Conservation (phyloP, 2,888 invertebrate species). For the Acrobasis repandana region DNA sequence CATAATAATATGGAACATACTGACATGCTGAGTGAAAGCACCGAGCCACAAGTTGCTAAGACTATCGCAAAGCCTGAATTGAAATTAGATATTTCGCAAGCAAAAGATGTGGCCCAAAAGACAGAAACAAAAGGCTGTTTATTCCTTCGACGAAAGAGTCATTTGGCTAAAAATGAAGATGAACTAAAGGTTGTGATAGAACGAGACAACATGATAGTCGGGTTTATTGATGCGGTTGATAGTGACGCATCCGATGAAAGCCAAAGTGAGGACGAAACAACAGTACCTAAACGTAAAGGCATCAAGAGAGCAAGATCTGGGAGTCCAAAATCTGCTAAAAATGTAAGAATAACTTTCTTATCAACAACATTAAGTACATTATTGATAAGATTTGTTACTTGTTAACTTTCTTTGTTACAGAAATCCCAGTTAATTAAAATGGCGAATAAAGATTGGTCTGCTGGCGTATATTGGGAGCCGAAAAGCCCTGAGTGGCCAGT, state of each 20-base stretch:
- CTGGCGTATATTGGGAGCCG: constrained; percentile 72
- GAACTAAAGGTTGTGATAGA: constrained; percentile 73
- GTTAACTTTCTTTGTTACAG: constrained; percentile 40
- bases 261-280: constrained; percentile 56
- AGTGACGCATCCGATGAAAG: constrained; percentile 70
- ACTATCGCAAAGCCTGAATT: constrained; percentile 30
- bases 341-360: constrained; percentile 44
- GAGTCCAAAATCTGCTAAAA: constrained; percentile 57
- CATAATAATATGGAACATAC: constrained; percentile 53
- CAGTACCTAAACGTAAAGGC: constrained; percentile 45
- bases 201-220: constrained; percentile 76
- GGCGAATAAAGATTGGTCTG: constrained; percentile 71
- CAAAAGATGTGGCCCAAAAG: constrained; percentile 20
- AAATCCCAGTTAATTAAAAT: constrained; percentile 64
- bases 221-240: constrained; percentile 68
- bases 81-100: constrained; percentile 24
- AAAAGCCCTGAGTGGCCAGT: constrained; percentile 69
- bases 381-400: neutral
- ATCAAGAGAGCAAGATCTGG: constrained; percentile 59
- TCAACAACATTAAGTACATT: neutral
- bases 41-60: constrained; percentile 32
- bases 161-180: constrained; percentile 56
- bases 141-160: constrained; percentile 56
- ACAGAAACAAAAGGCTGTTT: constrained; percentile 45
- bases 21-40: constrained; percentile 37